phyloP scores from a whole-genome alignment of 2,113 vertebrate genomes.

The Epinephelus cyanopodus region DNA sequence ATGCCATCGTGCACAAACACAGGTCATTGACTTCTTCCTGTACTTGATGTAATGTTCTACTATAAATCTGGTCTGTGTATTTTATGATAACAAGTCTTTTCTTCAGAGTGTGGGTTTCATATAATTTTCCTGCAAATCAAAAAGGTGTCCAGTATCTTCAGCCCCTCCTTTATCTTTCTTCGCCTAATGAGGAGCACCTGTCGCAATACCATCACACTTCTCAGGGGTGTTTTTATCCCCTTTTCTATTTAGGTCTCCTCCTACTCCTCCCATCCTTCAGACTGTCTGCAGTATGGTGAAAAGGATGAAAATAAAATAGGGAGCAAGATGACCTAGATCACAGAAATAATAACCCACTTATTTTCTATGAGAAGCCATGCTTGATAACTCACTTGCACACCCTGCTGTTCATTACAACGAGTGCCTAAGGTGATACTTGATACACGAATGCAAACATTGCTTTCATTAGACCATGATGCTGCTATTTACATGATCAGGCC shows the following conservation, averaged over 20 bases:
- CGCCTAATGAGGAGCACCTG: conserved; percentile 26
- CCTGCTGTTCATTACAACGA: conserved; percentile 55
- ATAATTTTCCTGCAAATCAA: not conserved
- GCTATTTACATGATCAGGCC: conserved; percentile 21
- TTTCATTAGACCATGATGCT: conserved; percentile 10
- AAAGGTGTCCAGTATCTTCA: conserved; percentile 8
- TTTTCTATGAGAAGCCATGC: conserved; percentile 46
- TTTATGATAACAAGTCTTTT: not conserved
- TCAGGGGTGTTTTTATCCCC: conserved; percentile 41
- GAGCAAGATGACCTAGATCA: conserved; percentile 82
- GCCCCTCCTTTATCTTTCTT: conserved; percentile 2
- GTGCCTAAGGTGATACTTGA: conserved; percentile 24
- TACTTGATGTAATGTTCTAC: conserved; percentile 21
- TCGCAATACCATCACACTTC: conserved; percentile 25
- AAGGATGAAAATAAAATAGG: conserved; percentile 63
- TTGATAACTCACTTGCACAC: conserved; percentile 57
- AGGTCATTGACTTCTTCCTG: conserved; percentile 84
- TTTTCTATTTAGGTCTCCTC: conserved; percentile 59
- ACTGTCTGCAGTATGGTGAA: conserved; percentile 56
- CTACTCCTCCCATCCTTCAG: conserved; percentile 35
- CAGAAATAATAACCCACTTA: conserved; percentile 75
- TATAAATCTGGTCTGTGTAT: not conserved
- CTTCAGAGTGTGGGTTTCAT: conserved; percentile 3
- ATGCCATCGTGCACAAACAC: conserved; percentile 96
- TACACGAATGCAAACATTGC: conserved; percentile 7